phyloP scores from a whole-genome alignment of 2,888 invertebrate species.

The Oscheius sp. region DNA sequence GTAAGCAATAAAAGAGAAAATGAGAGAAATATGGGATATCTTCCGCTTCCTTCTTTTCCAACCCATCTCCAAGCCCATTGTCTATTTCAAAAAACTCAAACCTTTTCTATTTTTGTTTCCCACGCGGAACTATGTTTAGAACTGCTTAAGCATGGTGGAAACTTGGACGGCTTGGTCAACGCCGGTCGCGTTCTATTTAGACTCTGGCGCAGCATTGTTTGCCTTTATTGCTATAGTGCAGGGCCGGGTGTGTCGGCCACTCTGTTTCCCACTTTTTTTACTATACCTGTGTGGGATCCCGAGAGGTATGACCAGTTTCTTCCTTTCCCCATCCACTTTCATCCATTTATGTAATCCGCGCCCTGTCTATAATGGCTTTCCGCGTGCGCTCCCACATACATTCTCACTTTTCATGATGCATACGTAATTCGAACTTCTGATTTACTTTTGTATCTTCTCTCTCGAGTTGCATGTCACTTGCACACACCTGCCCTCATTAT shows the following conservation, averaged over 20 bases:
- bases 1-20: no score
- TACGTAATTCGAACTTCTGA: neutral
- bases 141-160: neutral
- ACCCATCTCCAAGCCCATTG: neutral
- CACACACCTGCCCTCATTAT: neutral
- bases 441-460: neutral
- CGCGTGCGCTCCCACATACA: constrained; percentile 26
- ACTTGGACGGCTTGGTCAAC: constrained; percentile 4
- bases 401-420: constrained; percentile 14
- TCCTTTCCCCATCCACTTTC: neutral
- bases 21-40: no score
- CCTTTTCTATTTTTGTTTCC: neutral
- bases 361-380: constrained; percentile 31
- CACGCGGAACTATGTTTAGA: constrained; percentile 12
- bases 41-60: neutral
- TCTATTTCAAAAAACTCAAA: neutral
- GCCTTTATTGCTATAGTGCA: constrained; percentile 38
- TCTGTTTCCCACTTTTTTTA: neutral
- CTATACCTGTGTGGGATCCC: neutral
- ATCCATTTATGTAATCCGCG: constrained; percentile 36
- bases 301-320: neutral
- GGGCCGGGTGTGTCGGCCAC: neutral
- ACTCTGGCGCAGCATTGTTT: constrained; percentile 36
- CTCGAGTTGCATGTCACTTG: neutral
- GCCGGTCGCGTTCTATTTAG: constrained; percentile 35